Evolutionary conservation across 2,888 invertebrate species (phyloP), one percentile per base, ranked within the genome.

Genomic region (Spodoptera exigua): DNA sequence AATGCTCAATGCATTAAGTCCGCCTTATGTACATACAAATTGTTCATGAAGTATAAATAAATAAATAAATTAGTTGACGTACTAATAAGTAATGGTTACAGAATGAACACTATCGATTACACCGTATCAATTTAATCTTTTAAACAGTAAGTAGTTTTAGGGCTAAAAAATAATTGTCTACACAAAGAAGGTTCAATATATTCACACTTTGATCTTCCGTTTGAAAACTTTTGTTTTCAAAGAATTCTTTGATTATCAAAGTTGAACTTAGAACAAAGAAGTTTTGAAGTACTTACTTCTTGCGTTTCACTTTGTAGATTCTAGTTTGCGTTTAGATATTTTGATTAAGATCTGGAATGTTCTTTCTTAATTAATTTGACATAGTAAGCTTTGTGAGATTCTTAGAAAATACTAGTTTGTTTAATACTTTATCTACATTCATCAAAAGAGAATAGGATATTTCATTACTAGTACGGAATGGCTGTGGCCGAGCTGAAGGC

Each of bases 231-330:
- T 34, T 14, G 18, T 16, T 40, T 36, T 12, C 5, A 48, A 70
- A 35, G 52, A 57, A 69, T 73, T 48, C 43, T 68, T 58, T 47
- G 48, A 44, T 54, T 43, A 56, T 58, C 65, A 70, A 76, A 69
- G 44, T 53, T 58, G 48, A 41, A 63, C 36, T 55, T 52, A 48
- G 43, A 45, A 43, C 44, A 40, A 35, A 46, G 44, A 67, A 61
- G 49, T 70, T n/a, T 70, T 46, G 32, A 18, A 45, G 9, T 37
- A 36, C 35, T 14, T 44, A n/a, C 9, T 67, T 61, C 32, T 36
- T 62, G 46, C 36, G 36, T 41, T 70, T 37, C 13, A n/a, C 18
- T 61, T 37, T 48, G 45, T 44, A 7, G 14, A 44, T 18, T 47
- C 56, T 51, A 35, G 53, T 48, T 27, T 47, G 17, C 39, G 17